A percentile compares a stretch with the other conserved stretches of the same genome.
Conservation (phyloP, 2,113 vertebrate genomes). For the Triplophysa rosa region DNA sequence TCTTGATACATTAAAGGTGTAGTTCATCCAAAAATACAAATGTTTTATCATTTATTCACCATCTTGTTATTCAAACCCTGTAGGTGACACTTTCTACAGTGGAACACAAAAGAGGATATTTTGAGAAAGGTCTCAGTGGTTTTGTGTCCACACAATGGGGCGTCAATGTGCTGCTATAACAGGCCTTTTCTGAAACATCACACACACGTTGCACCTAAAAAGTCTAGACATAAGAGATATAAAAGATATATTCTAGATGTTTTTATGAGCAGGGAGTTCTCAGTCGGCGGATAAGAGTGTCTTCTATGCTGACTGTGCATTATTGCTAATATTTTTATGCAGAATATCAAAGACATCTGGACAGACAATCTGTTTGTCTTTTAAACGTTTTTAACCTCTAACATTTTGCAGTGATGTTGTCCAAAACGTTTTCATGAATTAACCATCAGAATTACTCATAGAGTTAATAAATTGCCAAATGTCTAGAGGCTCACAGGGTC, state of each 20-base stretch:
- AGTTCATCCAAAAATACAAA: no score
- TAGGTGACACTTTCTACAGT: no score
- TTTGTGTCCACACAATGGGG: no score
- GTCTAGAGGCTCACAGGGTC: no score
- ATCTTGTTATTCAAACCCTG: no score
- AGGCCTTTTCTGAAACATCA: neutral
- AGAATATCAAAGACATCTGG: neutral
- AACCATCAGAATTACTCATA: neutral
- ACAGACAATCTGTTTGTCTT: neutral
- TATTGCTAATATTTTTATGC: neutral
- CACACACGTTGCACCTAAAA: neutral
- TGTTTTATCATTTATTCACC: no score
- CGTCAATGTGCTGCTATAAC: no score
- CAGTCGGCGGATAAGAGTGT: neutral
- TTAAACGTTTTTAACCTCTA: constrained; percentile 9
- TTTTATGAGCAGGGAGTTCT: constrained; percentile 4
- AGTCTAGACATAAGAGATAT: neutral
- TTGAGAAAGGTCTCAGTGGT: no score
- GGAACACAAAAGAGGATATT: no score
- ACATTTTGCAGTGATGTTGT: neutral
- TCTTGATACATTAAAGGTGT: no score
- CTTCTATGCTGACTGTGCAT: neutral
- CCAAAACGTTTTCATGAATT: neutral
- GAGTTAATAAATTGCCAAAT: neutral
- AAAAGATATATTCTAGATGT: constrained; percentile 4